Conservation (phyloP, 2,797 vertebrate species). For the Microcaecilia unicolor region DNA sequence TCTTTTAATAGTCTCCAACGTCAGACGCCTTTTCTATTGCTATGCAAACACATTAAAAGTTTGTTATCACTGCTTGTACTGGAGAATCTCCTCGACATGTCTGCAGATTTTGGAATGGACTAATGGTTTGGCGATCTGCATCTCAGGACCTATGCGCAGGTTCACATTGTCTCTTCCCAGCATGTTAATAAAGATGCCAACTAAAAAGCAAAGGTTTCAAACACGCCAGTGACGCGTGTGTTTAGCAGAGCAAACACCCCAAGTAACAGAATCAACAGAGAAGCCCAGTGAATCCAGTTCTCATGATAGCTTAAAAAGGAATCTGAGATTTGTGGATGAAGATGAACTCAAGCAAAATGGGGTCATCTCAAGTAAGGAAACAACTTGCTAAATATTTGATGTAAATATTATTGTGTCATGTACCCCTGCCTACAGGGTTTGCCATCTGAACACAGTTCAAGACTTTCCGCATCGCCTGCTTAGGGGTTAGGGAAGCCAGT, state of each 20-base stretch:
- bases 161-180: neutral
- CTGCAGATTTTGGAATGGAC: conserved; percentile 1
- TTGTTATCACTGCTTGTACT: conserved; percentile 15
- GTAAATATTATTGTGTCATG: no score
- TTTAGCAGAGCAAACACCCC: conserved; percentile 19
- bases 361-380: neutral
- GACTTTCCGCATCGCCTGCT: no score
- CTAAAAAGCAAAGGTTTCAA: conserved; percentile 9
- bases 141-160: neutral
- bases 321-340: neutral
- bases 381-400: conserved; percentile 1
- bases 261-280: conserved; percentile 11
- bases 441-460: no score
- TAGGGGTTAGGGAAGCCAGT: no score
- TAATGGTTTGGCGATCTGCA: neutral
- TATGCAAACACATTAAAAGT: conserved; percentile 20
- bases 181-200: neutral
- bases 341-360: neutral
- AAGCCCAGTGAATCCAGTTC: no score
- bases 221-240: conserved; percentile 1
- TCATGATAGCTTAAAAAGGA: neutral
- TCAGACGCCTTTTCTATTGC: conserved; percentile 19
- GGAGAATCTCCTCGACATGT: conserved; percentile 5
- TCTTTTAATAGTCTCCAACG: conserved; percentile 4
- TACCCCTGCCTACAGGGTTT: no score